Evolutionary conservation across 2,113 vertebrate genomes (phyloP).

Genomic region (Triplophysa dalaica): DNA sequence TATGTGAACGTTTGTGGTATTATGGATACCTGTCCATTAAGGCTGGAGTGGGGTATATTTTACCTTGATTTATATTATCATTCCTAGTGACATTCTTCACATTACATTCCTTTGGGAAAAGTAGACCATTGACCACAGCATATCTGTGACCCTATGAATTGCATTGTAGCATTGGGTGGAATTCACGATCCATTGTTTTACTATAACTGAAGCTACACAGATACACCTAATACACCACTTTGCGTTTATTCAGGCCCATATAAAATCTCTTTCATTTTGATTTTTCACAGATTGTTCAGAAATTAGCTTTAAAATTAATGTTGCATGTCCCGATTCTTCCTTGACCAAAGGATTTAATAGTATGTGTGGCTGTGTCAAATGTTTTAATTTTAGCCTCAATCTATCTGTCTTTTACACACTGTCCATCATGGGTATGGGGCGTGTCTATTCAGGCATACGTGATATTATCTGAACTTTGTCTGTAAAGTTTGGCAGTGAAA

Average conservation of each 20-base stretch:
- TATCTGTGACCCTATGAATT: too few relatives aligned
- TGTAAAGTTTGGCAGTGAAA: conserved; percentile 40
- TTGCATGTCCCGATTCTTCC: background rate
- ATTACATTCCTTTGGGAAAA: too few relatives aligned
- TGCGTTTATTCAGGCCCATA: background rate
- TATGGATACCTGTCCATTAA: background rate
- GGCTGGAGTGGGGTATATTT: too few relatives aligned
- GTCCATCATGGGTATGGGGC: conserved; percentile 11
- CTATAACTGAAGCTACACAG: background rate
- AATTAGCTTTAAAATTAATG: background rate
- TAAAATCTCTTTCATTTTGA: background rate
- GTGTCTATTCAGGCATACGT: conserved; percentile 16
- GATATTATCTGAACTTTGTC: conserved; percentile 45
- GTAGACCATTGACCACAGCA: too few relatives aligned
- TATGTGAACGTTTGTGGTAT: background rate
- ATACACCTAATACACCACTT: background rate
- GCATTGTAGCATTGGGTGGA: too few relatives aligned
- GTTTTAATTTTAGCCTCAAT: background rate
- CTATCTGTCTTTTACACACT: conserved; percentile 31
- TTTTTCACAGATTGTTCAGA: background rate
- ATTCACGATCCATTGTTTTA: too few relatives aligned
- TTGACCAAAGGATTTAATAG: background rate
- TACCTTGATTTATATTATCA: too few relatives aligned
- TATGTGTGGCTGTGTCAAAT: background rate
- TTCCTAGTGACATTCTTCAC: too few relatives aligned